These are phyloP conservation scores for Scleropages formosus DNA, from an alignment of 2,797 vertebrate genomes.

Conservation along the genomic window DNA sequence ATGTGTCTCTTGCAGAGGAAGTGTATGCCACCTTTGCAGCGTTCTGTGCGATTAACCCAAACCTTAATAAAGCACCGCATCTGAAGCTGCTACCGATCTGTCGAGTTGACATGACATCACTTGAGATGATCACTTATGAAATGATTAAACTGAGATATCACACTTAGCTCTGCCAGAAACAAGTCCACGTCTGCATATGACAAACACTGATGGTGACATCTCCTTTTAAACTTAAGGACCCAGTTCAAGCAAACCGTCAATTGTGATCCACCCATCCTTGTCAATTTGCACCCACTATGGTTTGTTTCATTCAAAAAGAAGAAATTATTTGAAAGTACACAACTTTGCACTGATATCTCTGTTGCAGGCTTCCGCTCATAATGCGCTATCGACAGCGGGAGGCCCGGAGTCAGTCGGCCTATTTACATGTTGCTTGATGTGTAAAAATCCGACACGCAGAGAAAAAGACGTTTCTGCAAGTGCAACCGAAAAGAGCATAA, in stretches of 20 bases:
- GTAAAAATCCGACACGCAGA: constrained; percentile 28
- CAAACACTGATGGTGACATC: constrained; percentile 69
- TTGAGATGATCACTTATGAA: constrained; percentile 57
- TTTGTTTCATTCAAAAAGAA: constrained; percentile 45
- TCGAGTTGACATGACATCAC: constrained; percentile 13
- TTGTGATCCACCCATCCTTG: constrained; percentile 54
- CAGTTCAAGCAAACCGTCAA: constrained; percentile 69
- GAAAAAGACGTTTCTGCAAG: constrained; percentile 27
- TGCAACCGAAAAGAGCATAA: constrained; percentile 40
- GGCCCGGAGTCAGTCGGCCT: constrained; percentile 36
- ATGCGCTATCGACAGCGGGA: background rate
- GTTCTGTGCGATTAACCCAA: too few species aligned
- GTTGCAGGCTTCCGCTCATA: constrained; percentile 42
- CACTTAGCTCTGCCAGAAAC: constrained; percentile 50
- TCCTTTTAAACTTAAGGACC: constrained; percentile 72
- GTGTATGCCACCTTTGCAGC: too few species aligned
- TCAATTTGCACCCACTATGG: constrained; percentile 65
- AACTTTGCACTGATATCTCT: constrained; percentile 58
- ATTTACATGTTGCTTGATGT: constrained; percentile 33
- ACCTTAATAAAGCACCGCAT: constrained; percentile 34
- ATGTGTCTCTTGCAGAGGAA: too few species aligned
- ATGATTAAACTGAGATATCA: constrained; percentile 65
- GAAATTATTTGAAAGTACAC: constrained; percentile 43
- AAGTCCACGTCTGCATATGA: constrained; percentile 55
- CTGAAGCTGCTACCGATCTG: constrained; percentile 55